Evolutionary conservation across 2,797 vertebrate genomes (phyloP), one percentile per base, ranked within the genome.

Genomic region (Ammospiza maritima): DNA sequence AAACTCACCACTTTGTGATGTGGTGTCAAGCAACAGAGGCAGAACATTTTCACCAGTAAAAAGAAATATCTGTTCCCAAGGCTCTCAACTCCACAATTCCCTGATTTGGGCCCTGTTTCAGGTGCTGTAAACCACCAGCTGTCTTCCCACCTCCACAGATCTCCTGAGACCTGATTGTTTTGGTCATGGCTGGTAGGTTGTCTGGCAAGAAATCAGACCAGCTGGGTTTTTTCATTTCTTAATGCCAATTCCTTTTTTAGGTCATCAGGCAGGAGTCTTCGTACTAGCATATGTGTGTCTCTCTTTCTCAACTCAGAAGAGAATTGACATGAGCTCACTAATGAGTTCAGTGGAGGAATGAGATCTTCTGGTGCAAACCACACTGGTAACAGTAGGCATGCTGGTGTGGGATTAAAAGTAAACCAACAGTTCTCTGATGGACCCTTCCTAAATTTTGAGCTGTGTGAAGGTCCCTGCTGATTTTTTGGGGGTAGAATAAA

Each of bases 201-300:
- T 93, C 85, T 88, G 94, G 95, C 94, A 88, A 84, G 83, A 92
- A 94, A 77, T 95, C 78, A 94, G 81, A 93, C 75, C 88, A 96
- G 95, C 93, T 96, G 96, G 89, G 83, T 96, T 95, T 96, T 75
- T 93, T 91, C 26, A 7, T 86, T 93, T 97, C 81, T 92, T 92
- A 90, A 77, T 88, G 89, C 88, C 84, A 74, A 4, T 96, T 96
- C 67, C 57, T 62, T 89, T 90, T 93, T 75, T 88, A 96, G 83
- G 78, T 95, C 89, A 91, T 88, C 80, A 96, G 88, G 81, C 69
- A 82, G 71, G 66, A 94, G 74, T 73, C 85, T 95, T 84, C 76
- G 85, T 85, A 36, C 72, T 91, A 65, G 32, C 25, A 60, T 51
- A 54, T 56, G 42, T 64, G 30, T 76, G 44, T 60, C 74, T 88